Conservation (phyloP, 2,888 invertebrate genomes). For the Hypena proboscidalis region DNA sequence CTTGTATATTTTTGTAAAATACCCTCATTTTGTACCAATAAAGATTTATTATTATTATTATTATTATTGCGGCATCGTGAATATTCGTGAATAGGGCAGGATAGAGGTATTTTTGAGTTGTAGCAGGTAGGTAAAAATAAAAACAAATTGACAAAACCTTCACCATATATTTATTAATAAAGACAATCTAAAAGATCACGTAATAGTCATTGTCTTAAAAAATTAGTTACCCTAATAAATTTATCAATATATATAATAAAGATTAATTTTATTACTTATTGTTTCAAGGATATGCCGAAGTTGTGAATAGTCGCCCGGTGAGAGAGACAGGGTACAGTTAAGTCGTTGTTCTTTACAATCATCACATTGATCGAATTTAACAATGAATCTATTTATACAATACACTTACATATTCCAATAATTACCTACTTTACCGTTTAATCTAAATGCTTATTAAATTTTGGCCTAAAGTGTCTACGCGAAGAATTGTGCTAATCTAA, state of each 20-base stretch:
- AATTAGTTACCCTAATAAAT: constrained; percentile 85
- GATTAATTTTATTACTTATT: constrained; percentile 84
- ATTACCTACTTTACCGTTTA: constrained; percentile 73
- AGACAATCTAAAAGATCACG: constrained; percentile 86
- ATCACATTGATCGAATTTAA: constrained; percentile 81
- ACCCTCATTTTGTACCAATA: no score
- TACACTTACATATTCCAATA: constrained; percentile 74
- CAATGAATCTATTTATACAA: constrained; percentile 76
- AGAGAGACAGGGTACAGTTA: constrained; percentile 64
- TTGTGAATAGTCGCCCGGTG: constrained; percentile 75
- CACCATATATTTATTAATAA: constrained; percentile 86
- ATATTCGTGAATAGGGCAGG: no score
- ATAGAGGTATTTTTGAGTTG: no score
- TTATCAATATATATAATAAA: constrained; percentile 83
- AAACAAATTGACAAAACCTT: constrained; percentile 82
- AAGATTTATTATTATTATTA: no score
- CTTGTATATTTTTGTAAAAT: no score
- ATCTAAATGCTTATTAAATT: constrained; percentile 78
- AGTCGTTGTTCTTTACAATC: constrained; percentile 81
- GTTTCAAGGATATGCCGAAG: constrained; percentile 86
- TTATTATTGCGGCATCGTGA: no score
- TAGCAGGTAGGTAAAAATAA: constrained; percentile 61
- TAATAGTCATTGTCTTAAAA: constrained; percentile 85
- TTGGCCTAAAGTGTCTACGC: constrained; percentile 82
- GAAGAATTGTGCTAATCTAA: constrained; percentile 85